Base-by-base conservation (phyloP, 35 echinoderm and acorn worm species). In the Strongylocentrotus purpuratus region DNA sequence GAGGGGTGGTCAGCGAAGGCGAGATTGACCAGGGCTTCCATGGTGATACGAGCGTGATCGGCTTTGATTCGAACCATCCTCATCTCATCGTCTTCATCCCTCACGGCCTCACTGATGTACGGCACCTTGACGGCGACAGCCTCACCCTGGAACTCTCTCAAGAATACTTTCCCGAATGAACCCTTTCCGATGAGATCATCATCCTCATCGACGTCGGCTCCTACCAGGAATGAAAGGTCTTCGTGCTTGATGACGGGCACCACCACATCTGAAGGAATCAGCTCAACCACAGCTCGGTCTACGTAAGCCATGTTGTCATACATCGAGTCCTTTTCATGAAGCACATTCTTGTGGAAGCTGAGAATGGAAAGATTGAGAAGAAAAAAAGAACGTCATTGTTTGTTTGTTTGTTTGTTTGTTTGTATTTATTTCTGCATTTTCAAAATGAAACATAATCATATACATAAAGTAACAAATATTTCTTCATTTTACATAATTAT, bases 101-200 rank as follows among this genome's bases (percentile, higher is more conserved):
- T 86, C 0, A 13, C 9, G 85, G 0, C 0, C 9, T 28, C 28
- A 9, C 32, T 86, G 85, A 28, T 31, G 18, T 86, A 33, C 0
- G 85, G 85, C 18, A 86, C 85, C 7, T 86, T 86, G 18, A 86
- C 18, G 28, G 85, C 85, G 4, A 86, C 85, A 31, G 85, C 18
- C 0, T 28, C 85, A 9, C 18, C 85, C 10, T 33, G 2, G 32
- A 4, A 86, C 7, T 9, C 28, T 7, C 32, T 86, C 88, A 91
- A 46, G 88, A 91, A 91, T 3, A 91, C 88, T 46, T 91, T 91
- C 18, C 88, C 88, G 88, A 91, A 91, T 25, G 88, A 13, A 14
- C 88, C 32, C 32, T 46, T 25, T 20, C 31, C 88, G 22, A 8
- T 50, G 48, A 50, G 8, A 13, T 31, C 32, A 4, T 91, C 88